Evolutionary conservation across 2,797 vertebrate genomes (phyloP).

Genomic region (Hippocampus kuda): DNA sequence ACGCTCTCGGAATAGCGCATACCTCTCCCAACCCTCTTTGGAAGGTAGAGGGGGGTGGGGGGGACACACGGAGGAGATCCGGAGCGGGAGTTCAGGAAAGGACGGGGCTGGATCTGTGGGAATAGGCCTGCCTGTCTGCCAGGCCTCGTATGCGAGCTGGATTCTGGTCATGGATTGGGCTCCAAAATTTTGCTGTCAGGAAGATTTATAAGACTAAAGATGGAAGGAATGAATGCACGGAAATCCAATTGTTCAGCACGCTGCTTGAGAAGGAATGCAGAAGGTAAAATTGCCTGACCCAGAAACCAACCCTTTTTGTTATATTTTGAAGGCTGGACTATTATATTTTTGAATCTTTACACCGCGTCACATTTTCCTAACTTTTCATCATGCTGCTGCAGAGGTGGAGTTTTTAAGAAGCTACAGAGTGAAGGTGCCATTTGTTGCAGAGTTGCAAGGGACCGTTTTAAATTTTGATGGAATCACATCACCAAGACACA

Average conservation of each 20-base stretch:
- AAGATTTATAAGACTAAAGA: constrained; percentile 32
- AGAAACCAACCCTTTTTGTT: constrained; percentile 10
- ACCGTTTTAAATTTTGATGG: constrained; percentile 32
- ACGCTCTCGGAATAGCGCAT: constrained; percentile 35
- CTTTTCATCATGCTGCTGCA: background rate
- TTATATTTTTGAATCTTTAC: background rate
- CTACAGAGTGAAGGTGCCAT: constrained; percentile 1
- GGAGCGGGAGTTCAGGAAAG: constrained; percentile 74
- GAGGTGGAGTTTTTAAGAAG: constrained; percentile 5
- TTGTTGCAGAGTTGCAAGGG: background rate
- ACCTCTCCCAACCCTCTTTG: constrained; percentile 41
- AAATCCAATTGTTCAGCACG: constrained; percentile 15
- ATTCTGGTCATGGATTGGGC: constrained; percentile 37
- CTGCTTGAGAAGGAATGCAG: constrained; percentile 25
- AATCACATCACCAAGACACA: constrained; percentile 34
- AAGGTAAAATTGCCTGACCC: constrained; percentile 32
- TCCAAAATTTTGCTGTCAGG: constrained; percentile 31
- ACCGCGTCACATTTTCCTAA: background rate
- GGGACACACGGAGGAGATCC: constrained; percentile 56
- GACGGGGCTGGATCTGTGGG: constrained; percentile 71
- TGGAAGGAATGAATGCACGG: constrained; percentile 26
- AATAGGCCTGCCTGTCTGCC: constrained; percentile 67
- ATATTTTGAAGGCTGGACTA: constrained; percentile 2
- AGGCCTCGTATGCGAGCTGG: constrained; percentile 25
- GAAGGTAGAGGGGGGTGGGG: constrained; percentile 46